A percentile compares a stretch with the other conserved stretches of the same genome.
phyloP scores from a whole-genome alignment of 2,888 invertebrate genomes.

The Gasteruption jaculator region DNA sequence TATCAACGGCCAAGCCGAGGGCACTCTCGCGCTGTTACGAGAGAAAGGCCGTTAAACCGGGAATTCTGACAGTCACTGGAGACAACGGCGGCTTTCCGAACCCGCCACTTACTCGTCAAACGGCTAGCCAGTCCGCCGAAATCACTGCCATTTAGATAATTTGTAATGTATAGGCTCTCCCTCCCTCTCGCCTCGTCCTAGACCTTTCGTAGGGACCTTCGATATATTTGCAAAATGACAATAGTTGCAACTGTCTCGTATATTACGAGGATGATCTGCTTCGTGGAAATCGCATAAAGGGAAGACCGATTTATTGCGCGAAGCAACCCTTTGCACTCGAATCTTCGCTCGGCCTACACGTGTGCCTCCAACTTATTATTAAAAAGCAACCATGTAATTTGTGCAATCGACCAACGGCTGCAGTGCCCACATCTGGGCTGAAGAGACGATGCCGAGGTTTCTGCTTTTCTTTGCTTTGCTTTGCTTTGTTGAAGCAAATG shows the following conservation, averaged over 20 bases:
- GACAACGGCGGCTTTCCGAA: slow-evolving; percentile 38
- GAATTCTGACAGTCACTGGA: slow-evolving; percentile 38
- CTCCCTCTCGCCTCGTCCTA: slow-evolving; percentile 22
- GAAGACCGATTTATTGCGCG: no score
- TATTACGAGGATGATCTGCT: slow-evolving; percentile 16
- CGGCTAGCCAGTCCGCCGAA: slow-evolving; percentile 50
- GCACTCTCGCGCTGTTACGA: background rate
- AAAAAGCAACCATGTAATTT: no score
- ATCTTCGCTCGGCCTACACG: no score
- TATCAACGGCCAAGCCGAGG: slow-evolving; percentile 29
- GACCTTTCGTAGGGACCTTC: slow-evolving; percentile 7
- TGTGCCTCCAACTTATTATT: no score
- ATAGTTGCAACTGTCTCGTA: slow-evolving; percentile 22
- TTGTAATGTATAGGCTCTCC: slow-evolving; percentile 57
- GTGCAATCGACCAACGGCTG: no score
- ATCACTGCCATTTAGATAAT: slow-evolving; percentile 61
- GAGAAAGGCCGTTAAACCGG: slow-evolving; percentile 7
- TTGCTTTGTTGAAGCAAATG: no score
- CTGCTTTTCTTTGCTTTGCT: no score
- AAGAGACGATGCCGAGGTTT: no score
- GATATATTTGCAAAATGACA: slow-evolving; percentile 16
- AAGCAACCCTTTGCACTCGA: no score
- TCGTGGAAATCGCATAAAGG: no score
- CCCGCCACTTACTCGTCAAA: slow-evolving; percentile 52
- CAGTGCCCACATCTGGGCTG: no score